Conservation (phyloP, 1,140 invertebrate species). For the Araneus ventricosus region DNA sequence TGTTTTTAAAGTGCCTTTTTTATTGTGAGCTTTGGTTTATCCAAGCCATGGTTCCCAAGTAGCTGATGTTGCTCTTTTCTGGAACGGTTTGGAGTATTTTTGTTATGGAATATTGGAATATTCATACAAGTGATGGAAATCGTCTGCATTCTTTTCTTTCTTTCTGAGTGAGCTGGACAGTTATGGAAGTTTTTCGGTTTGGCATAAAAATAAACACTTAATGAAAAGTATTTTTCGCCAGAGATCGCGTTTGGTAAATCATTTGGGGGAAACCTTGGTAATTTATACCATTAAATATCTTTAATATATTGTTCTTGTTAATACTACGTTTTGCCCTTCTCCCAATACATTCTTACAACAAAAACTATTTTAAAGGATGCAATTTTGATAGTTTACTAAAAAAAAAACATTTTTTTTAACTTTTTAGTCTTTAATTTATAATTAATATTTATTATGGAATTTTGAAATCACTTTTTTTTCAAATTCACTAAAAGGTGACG, state of each 20-base stretch:
- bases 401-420: no score
- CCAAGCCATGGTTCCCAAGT: not conserved
- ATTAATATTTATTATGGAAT: no score
- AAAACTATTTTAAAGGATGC: no score
- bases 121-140: not conserved
- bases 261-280: no score
- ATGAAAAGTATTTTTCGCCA: not conserved
- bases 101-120: not conserved
- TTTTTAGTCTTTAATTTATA: no score
- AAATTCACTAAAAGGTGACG: no score
- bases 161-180: not conserved
- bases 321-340: no score
- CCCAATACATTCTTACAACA: no score
- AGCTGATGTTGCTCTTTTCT: not conserved
- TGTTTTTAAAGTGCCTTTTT: conserved; percentile 22
- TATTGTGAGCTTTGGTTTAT: not conserved
- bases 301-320: no score
- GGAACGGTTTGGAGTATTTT: not conserved
- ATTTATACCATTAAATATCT: no score
- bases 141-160: not conserved
- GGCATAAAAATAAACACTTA: not conserved
- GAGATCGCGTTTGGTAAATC: not conserved
- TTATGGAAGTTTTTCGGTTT: not conserved
- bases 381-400: no score
- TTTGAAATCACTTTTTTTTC: no score